Base-by-base conservation (phyloP, 2,113 vertebrate genomes). In the Menura novaehollandiae region DNA sequence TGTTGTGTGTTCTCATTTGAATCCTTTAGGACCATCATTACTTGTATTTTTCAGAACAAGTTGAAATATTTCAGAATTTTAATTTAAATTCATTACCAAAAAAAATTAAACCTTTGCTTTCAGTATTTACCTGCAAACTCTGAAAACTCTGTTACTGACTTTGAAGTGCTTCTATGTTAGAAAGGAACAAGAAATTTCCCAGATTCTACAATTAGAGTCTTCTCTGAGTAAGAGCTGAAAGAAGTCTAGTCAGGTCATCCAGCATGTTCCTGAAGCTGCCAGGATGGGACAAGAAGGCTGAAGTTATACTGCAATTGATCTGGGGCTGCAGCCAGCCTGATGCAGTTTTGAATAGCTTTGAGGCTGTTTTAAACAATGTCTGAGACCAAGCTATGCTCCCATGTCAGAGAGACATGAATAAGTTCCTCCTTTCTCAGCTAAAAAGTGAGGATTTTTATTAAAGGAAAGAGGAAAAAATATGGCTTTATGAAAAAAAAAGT, bases 391-490 rank as follows among this genome's bases (percentile, higher is more conserved):
- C 73, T 64, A 35, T 62, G 49, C 28, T 79, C 60, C 63, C 5
- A 11, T 87, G 56, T 91, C 56, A 58, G 55, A 75, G 33, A 84
- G 55, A 58, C 51, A 53, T 85, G 74, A 94, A 81, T 86, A 92
- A 92, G 72, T 87, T 92, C 56, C 59, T 93, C 44, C 76, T 78
- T 95, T 91, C 76, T 95, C 83, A 78, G 80, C 55, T 89, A 55
- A 92, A 89, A 87, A 67, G 67, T 92, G 88, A 83, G 51, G 43
- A 58, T 49, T 86, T 91, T 93, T 92, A 69, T 93, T 92, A 91
- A 94, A 89, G 63, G 32, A 53, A 84, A 88, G 55, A 73, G 26
- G 51, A 28, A 55, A 67, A 94, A 51, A 22, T 74, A 30, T 21
- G 91, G 14, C 43, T 92, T 84, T 80, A 74, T 85, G 71, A 59